Evolutionary conservation across 1,140 invertebrate species (phyloP).

Genomic region (Scaptomyza hsui): DNA sequence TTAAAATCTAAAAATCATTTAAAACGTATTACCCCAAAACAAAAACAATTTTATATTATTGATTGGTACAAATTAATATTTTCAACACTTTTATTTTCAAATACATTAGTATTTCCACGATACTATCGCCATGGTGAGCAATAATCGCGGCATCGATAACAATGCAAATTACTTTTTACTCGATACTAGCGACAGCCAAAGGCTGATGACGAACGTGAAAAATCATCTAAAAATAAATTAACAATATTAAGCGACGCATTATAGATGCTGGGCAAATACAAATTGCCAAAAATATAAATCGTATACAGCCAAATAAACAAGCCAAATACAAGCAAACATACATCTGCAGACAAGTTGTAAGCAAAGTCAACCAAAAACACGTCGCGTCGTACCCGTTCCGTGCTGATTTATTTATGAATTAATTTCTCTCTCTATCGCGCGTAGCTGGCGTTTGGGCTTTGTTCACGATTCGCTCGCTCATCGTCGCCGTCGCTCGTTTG

Average conservation of each 20-base stretch:
- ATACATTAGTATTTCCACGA: not conserved
- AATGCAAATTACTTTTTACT: constrained; percentile 9
- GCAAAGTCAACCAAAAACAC: constrained; percentile 45
- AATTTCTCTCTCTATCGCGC: constrained; percentile 67
- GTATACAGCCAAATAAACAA: constrained; percentile 44
- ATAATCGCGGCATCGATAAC: constrained; percentile 13
- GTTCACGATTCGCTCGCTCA: constrained; percentile 52
- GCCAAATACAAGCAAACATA: constrained; percentile 33
- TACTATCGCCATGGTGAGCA: constrained; percentile 34
- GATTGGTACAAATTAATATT: not conserved
- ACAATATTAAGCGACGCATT: constrained; percentile 42
- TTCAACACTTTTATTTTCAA: not conserved
- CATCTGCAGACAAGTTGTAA: constrained; percentile 40
- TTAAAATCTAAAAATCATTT: too few relatives aligned
- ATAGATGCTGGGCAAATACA: constrained; percentile 31
- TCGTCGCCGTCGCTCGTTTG: constrained; percentile 29
- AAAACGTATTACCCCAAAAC: not conserved
- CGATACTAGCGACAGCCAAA: constrained; percentile 24
- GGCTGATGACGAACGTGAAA: constrained; percentile 51
- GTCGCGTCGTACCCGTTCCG: constrained; percentile 44
- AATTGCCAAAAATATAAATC: constrained; percentile 47
- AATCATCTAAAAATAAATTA: constrained; percentile 51
- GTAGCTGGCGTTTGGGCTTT: constrained; percentile 44
- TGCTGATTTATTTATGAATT: constrained; percentile 77
- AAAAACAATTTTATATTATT: not conserved